phyloP scores from a whole-genome alignment of 2,113 vertebrate species.

The Dasyprocta punctata region DNA sequence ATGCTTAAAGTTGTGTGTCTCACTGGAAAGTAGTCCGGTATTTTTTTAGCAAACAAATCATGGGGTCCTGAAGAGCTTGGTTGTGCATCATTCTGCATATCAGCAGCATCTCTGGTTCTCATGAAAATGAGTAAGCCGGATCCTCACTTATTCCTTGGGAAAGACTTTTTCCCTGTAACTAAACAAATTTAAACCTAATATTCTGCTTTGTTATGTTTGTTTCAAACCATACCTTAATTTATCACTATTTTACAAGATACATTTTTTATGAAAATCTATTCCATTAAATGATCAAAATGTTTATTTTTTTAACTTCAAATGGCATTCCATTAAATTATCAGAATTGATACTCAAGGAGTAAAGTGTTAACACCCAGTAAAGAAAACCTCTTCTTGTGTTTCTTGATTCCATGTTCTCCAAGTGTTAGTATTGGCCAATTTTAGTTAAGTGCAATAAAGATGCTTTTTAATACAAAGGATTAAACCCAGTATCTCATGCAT shows the following conservation, averaged over 20 bases:
- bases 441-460: neutral
- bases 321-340: neutral
- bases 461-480: neutral
- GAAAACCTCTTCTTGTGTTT: neutral
- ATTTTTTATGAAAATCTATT: neutral
- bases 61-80: neutral
- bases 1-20: neutral
- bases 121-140: neutral
- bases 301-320: conserved; percentile 22
- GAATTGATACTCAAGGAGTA: neutral
- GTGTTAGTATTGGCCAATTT: neutral
- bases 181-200: conserved; percentile 8
- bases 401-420: neutral
- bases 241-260: neutral
- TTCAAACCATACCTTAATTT: neutral
- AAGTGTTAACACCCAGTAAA: neutral
- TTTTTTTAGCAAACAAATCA: neutral
- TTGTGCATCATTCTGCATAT: neutral
- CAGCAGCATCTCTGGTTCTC: neutral
- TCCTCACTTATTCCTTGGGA: neutral
- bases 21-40: neutral
- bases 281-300: neutral
- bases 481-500: neutral
- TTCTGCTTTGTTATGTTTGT: neutral
- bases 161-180: neutral